These are phyloP conservation scores for Myxocyprinus asiaticus DNA, from an alignment of 2,113 vertebrate genomes.

Conservation along the genomic window DNA sequence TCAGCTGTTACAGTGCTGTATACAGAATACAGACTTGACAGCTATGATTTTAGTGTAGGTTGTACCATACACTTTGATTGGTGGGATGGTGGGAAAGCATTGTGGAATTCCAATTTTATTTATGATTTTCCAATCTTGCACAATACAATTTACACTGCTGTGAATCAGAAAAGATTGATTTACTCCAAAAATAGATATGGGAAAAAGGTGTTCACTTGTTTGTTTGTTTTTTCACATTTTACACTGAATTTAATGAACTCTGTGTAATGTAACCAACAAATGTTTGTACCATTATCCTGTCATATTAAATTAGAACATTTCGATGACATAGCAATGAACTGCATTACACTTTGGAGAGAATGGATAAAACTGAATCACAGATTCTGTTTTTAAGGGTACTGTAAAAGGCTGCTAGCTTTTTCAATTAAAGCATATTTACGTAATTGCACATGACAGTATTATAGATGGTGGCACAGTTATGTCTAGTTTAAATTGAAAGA, in stretches of 20 bases:
- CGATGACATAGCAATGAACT: not conserved
- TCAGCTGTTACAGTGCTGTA: not conserved
- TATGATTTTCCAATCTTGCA: not conserved
- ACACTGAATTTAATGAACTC: too few species aligned
- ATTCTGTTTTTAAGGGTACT: not conserved
- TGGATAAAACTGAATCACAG: not conserved
- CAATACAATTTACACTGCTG: too few species aligned
- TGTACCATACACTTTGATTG: not conserved
- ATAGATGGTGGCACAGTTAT: not conserved
- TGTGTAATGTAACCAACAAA: not conserved
- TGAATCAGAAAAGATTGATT: too few species aligned
- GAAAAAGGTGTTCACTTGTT: too few species aligned
- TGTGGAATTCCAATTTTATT: not conserved
- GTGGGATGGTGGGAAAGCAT: not conserved
- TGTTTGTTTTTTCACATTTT: not conserved
- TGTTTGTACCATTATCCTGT: too few species aligned
- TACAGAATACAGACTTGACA: not conserved
- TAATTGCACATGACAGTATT: slow-evolving; percentile 8
- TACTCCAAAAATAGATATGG: too few species aligned
- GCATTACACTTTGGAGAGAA: not conserved
- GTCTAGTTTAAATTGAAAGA: too few species aligned
- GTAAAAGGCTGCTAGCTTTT: not conserved
- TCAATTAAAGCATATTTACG: not conserved
- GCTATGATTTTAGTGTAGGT: not conserved
- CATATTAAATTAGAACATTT: too few species aligned